Percentiles rank a stretch among this genome's conserved stretches.
These are phyloP conservation scores for Margarornis squamiger DNA, from an alignment of 2,797 vertebrate species.

Conservation along the genomic window DNA sequence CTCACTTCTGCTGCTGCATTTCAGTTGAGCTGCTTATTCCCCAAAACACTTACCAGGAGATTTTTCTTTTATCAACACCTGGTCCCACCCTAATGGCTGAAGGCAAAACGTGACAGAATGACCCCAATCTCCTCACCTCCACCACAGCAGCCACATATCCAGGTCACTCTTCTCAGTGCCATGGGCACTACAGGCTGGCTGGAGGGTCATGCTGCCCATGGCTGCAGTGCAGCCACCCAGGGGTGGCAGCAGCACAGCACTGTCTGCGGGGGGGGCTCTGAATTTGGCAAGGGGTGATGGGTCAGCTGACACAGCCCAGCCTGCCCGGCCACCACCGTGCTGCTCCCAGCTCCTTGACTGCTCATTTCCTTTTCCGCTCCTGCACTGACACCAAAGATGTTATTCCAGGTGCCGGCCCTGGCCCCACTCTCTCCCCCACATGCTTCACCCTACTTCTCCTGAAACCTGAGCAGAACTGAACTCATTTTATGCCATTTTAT, in stretches of 20 bases:
- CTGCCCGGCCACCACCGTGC: not conserved
- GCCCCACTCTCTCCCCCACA: not conserved
- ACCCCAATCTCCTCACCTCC: not conserved
- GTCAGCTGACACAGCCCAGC: not conserved
- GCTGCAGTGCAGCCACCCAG: not conserved
- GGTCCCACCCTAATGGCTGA: rapidly evolving
- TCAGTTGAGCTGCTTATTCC: not conserved
- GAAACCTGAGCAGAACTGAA: constrained; percentile 61
- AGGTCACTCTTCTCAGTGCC: not conserved
- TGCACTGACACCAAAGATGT: constrained; percentile 27
- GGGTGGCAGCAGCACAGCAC: not conserved
- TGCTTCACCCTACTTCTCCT: not conserved
- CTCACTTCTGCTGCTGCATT: not conserved
- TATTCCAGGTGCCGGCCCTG: constrained; percentile 56
- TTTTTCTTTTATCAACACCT: not conserved
- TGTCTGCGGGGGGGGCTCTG: not conserved
- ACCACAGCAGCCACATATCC: not conserved
- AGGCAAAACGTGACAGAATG: not conserved
- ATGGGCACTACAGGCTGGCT: not conserved
- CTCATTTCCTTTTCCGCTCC: constrained; percentile 43
- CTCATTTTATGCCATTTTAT: constrained; percentile 49
- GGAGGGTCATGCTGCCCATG: rapidly evolving
- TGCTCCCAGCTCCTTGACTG: not conserved
- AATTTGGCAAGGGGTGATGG: rapidly evolving
- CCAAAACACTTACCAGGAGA: not conserved